phyloP scores from a whole-genome alignment of 2,113 vertebrate species.

The Ailuropoda melanoleuca region DNA sequence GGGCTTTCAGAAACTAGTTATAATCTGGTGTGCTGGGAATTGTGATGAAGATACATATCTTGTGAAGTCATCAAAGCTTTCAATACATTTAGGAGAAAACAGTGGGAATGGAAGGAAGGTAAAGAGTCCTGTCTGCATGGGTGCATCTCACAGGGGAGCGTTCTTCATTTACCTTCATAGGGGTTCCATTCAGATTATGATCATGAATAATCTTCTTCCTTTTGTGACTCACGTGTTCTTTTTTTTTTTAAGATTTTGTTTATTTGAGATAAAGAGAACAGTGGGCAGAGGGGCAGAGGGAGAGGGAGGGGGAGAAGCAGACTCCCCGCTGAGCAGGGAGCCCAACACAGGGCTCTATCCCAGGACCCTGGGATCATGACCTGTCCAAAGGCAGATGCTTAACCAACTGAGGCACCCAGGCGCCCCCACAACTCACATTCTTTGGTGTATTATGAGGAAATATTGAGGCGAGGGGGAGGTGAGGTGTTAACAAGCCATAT shows the following conservation, averaged over 20 bases:
- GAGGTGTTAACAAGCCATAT: neutral
- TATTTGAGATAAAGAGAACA: neutral
- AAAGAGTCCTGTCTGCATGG: neutral
- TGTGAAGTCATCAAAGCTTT: neutral
- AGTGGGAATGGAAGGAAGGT: neutral
- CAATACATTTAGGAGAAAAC: neutral
- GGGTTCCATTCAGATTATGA: neutral
- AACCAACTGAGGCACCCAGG: neutral
- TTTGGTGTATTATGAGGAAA: neutral
- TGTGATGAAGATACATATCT: neutral
- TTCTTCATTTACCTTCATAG: neutral
- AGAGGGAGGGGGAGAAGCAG: neutral
- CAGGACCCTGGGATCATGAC: neutral
- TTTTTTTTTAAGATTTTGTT: neutral
- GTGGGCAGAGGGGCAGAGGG: too few relatives aligned
- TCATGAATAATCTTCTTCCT: neutral
- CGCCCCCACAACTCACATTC: neutral
- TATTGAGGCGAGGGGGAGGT: fast-evolving
- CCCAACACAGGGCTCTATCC: neutral
- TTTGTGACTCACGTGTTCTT: neutral
- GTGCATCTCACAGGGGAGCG: neutral
- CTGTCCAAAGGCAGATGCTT: neutral
- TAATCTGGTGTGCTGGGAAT: neutral
- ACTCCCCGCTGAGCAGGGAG: neutral
- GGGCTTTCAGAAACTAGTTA: neutral